These are phyloP conservation scores for Corythaixoides concolor DNA, from an alignment of 2,113 vertebrate species.

Conservation along the genomic window DNA sequence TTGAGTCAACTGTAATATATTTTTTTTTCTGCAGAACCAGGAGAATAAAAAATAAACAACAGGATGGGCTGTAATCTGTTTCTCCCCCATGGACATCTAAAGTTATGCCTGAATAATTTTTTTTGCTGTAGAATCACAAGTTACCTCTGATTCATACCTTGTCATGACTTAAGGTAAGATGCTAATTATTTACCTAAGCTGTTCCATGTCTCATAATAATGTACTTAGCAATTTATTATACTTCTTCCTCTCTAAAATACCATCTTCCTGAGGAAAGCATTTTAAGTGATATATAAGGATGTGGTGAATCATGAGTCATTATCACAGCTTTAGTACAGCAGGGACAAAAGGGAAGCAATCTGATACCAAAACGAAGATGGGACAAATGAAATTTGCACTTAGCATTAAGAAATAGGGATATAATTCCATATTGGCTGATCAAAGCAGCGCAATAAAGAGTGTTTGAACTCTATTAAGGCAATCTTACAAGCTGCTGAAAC, in stretches of 20 bases:
- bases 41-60: neutral
- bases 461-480: slow-evolving; percentile 1
- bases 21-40: neutral
- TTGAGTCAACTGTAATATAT: neutral
- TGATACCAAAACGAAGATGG: neutral
- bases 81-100: neutral
- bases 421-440: neutral
- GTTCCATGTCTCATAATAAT: neutral
- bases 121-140: neutral
- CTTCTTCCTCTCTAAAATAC: neutral
- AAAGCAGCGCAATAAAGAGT: neutral
- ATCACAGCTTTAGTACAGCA: neutral
- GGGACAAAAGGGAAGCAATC: neutral
- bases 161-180: neutral
- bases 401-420: neutral
- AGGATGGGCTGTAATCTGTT: neutral
- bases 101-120: neutral
- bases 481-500: neutral
- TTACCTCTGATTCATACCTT: neutral
- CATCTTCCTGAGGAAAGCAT: neutral
- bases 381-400: neutral
- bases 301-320: neutral
- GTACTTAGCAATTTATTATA: neutral
- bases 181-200: neutral
- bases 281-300: neutral